Evolutionary conservation across 1,140 invertebrate genomes (phyloP).

Genomic region (Phthorimaea operculella): DNA sequence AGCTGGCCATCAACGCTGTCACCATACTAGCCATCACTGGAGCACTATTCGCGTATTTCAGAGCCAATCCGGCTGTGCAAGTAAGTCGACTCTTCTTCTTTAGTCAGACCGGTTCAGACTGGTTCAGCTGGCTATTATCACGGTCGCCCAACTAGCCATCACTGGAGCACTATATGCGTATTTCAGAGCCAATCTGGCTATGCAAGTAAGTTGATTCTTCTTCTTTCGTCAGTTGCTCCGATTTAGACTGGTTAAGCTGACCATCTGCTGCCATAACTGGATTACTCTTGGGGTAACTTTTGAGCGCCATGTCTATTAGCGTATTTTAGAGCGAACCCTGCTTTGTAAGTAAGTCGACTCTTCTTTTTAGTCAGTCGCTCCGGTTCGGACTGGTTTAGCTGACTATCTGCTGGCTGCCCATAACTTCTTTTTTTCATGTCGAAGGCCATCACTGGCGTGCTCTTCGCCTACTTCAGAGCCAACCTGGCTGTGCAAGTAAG

Average conservation of each 20-base stretch:
- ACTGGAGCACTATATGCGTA: conserved; percentile 79
- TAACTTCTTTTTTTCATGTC: too few species aligned
- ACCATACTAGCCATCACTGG: conserved; percentile 79
- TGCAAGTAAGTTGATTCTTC: conserved; percentile 62
- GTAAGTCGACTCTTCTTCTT: conserved; percentile 50
- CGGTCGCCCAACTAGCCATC: conserved; percentile 77
- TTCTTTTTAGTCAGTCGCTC: too few species aligned
- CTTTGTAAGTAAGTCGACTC: conserved; percentile 71
- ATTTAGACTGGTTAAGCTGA: conserved; percentile 78
- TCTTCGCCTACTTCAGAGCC: conserved; percentile 79
- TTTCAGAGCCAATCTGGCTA: conserved; percentile 74
- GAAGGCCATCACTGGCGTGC: conserved; percentile 77
- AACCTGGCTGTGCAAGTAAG: conserved; percentile 72
- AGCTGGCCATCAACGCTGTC: conserved; percentile 79
- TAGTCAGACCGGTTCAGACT: conserved; percentile 77
- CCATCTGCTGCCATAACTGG: conserved; percentile 80
- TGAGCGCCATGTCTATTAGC: too few species aligned
- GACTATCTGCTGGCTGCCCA: conserved; percentile 77
- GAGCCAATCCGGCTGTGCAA: conserved; percentile 71
- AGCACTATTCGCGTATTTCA: conserved; percentile 80
- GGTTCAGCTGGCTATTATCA: conserved; percentile 77
- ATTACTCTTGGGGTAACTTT: too few species aligned
- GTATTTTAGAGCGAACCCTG: conserved; percentile 77
- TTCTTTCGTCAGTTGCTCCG: too few species aligned
- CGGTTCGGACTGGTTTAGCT: conserved; percentile 80